phyloP scores from a whole-genome alignment of 2,113 vertebrate genomes.

The Sylvia atricapilla region DNA sequence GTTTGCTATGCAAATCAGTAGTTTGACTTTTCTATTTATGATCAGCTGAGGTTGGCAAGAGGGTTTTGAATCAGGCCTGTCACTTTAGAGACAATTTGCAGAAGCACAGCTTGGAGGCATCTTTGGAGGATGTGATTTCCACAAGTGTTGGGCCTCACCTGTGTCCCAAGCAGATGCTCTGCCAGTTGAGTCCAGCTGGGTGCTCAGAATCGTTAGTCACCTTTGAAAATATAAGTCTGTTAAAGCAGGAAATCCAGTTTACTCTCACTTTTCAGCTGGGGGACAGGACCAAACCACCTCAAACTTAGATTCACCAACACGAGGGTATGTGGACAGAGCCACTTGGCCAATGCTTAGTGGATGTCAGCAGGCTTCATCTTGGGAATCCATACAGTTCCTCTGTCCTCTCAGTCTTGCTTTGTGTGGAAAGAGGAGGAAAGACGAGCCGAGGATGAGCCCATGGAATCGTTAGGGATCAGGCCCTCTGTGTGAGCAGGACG shows the following conservation, averaged over 20 bases:
- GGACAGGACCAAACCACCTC: neutral
- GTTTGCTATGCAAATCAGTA: neutral
- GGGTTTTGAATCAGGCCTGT: neutral
- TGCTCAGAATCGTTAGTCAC: neutral
- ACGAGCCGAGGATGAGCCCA: neutral
- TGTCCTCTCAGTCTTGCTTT: neutral
- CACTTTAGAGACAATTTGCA: neutral
- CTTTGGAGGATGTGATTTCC: neutral
- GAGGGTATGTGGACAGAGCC: neutral
- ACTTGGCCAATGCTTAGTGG: neutral
- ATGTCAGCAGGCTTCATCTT: neutral
- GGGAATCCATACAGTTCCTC: neutral
- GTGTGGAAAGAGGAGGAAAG: neutral
- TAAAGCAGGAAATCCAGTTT: neutral
- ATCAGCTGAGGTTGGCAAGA: neutral
- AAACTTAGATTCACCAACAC: rapidly evolving
- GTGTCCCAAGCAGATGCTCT: neutral
- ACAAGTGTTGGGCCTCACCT: neutral
- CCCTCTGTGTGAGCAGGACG: rapidly evolving
- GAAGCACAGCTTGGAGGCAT: neutral
- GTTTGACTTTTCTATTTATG: neutral
- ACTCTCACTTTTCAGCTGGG: neutral
- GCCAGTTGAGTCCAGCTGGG: neutral
- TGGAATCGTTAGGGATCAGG: neutral
- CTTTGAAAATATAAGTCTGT: neutral